Percentiles rank a stretch among this genome's conserved stretches.
These are phyloP conservation scores for Aromia moschata DNA, from an alignment of 2,888 invertebrate species.

Conservation along the genomic window DNA sequence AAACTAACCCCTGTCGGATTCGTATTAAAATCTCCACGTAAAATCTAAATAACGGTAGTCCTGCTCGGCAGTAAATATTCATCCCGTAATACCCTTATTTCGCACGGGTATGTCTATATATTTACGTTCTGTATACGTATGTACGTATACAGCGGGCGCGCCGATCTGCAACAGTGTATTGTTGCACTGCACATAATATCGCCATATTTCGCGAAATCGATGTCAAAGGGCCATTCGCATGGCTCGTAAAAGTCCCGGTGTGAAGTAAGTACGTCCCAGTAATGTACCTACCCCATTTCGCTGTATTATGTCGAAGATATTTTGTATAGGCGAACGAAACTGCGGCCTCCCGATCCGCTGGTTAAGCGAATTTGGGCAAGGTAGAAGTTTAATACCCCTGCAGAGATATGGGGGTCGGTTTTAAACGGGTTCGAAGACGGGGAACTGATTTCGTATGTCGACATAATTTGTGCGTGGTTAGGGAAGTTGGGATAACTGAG, in stretches of 20 bases:
- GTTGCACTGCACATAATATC: conserved; percentile 45
- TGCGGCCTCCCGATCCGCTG: not conserved
- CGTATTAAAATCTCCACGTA: conserved; percentile 44
- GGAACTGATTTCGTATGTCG: too few relatives aligned
- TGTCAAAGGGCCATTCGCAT: conserved; percentile 53
- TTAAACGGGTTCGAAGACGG: too few relatives aligned
- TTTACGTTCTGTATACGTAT: not conserved
- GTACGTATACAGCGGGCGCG: conserved; percentile 6
- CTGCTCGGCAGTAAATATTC: conserved; percentile 30
- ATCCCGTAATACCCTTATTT: conserved; percentile 15
- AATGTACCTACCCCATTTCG: conserved; percentile 42
- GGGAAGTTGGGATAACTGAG: too few relatives aligned
- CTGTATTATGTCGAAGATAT: conserved; percentile 16
- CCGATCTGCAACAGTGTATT: conserved; percentile 46
- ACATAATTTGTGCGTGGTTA: too few relatives aligned
- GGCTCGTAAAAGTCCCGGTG: conserved; percentile 49
- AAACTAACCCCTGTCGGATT: conserved; percentile 31
- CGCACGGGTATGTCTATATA: not conserved
- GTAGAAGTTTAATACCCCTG: not conserved
- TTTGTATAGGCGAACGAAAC: conserved; percentile 11
- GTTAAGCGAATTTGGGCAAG: not conserved
- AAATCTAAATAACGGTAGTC: conserved; percentile 39
- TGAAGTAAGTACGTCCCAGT: conserved; percentile 45
- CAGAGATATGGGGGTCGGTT: too few relatives aligned
- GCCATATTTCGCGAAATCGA: conserved; percentile 50